phyloP scores from a whole-genome alignment of 2,888 invertebrate genomes.

The Byasa hedistus region DNA sequence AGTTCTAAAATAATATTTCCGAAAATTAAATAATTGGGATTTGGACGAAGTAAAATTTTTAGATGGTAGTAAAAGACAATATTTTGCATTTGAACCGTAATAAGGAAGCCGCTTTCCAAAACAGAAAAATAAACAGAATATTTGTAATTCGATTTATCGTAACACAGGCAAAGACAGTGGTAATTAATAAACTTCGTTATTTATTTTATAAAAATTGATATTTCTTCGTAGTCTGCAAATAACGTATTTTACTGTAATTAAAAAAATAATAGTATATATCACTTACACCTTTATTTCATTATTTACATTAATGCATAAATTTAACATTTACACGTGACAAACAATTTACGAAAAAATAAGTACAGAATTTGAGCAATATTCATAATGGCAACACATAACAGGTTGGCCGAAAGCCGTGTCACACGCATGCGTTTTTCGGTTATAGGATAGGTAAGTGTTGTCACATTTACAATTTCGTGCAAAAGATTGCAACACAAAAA shows the following conservation, averaged over 20 bases:
- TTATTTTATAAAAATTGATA: too few species aligned
- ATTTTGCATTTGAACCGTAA: too few species aligned
- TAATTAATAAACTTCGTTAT: too few species aligned
- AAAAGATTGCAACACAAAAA: constrained; percentile 23
- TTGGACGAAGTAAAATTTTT: too few species aligned
- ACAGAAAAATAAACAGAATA: too few species aligned
- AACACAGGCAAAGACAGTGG: too few species aligned
- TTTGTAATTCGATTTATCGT: too few species aligned
- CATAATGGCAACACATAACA: constrained; percentile 36
- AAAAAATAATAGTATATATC: constrained; percentile 44
- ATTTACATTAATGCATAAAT: constrained; percentile 45
- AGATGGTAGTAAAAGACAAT: too few species aligned
- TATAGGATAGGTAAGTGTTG: constrained; percentile 15
- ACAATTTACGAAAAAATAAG: constrained; percentile 51
- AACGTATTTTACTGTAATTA: constrained; percentile 31
- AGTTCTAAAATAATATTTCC: too few species aligned
- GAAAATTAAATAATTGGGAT: too few species aligned
- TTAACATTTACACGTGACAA: constrained; percentile 51
- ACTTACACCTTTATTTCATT: constrained; percentile 73
- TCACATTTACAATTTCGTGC: constrained; percentile 19
- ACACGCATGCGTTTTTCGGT: not conserved
- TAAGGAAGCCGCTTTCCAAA: too few species aligned
- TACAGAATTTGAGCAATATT: constrained; percentile 54
- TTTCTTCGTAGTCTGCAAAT: too few species aligned
- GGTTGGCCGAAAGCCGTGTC: constrained; percentile 1